Conservation (phyloP, 1,140 invertebrate genomes). For the Nymphalis io region DNA sequence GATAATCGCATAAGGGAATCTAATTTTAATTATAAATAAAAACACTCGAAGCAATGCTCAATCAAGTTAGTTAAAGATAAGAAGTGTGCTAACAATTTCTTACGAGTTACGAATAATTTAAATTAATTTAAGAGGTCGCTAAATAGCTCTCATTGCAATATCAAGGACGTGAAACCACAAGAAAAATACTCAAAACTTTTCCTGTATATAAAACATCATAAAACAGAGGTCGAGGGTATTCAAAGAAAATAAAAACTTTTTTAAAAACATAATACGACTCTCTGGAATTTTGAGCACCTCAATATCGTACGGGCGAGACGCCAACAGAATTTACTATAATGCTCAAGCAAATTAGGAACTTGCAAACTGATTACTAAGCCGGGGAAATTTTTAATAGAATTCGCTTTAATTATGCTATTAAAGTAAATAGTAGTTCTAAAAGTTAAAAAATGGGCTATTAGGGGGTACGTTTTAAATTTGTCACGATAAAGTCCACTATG, state of each 20-base stretch:
- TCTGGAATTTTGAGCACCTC: slow-evolving; percentile 1
- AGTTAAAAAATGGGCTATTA: slow-evolving; percentile 14
- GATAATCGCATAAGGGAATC: too few species aligned
- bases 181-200: not conserved
- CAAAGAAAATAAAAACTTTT: not conserved
- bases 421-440: slow-evolving; percentile 19
- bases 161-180: not conserved
- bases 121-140: not conserved
- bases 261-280: slow-evolving; percentile 3
- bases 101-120: not conserved
- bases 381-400: slow-evolving; percentile 20
- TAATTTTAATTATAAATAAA: too few species aligned
- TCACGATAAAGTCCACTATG: slow-evolving; percentile 11
- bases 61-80: too few species aligned
- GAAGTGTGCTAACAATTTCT: not conserved
- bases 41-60: too few species aligned
- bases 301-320: slow-evolving; percentile 6
- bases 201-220: not conserved
- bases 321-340: slow-evolving; percentile 12
- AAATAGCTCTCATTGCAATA: not conserved
- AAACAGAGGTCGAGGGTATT: not conserved
- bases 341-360: slow-evolving; percentile 13
- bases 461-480: slow-evolving; percentile 12
- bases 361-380: slow-evolving; percentile 21
- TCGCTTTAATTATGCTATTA: slow-evolving; percentile 22